Evolutionary conservation across 1,140 invertebrate genomes (phyloP).

Genomic region (Aplysia californica): DNA sequence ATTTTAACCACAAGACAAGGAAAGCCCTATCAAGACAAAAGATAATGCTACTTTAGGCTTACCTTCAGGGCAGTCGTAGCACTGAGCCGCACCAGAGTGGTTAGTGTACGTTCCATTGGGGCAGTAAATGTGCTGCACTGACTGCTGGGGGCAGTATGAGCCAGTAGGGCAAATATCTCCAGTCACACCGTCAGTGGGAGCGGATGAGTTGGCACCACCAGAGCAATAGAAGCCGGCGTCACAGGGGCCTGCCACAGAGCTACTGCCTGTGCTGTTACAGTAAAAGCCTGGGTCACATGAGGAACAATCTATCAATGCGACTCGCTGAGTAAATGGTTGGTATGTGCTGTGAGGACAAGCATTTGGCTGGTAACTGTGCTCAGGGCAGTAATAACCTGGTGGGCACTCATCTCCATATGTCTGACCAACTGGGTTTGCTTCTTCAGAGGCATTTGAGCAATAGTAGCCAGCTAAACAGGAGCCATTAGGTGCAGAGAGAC

Average conservation of each 20-base stretch:
- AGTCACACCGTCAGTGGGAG: slow-evolving; percentile 55
- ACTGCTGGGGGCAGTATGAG: slow-evolving; percentile 57
- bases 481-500: slow-evolving; percentile 50
- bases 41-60: too few species aligned
- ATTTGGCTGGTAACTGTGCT: slow-evolving; percentile 52
- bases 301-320: slow-evolving; percentile 52
- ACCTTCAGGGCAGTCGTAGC: slow-evolving; percentile 62
- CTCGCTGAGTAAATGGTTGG: slow-evolving; percentile 48
- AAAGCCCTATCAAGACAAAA: too few species aligned
- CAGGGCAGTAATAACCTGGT: slow-evolving; percentile 56
- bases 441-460: slow-evolving; percentile 59
- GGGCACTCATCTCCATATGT: slow-evolving; percentile 62
- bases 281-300: slow-evolving; percentile 56
- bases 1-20: too few species aligned
- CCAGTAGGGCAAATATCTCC: slow-evolving; percentile 62
- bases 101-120: slow-evolving; percentile 64
- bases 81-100: slow-evolving; percentile 55
- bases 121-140: slow-evolving; percentile 53
- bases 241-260: slow-evolving; percentile 52
- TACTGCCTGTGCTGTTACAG: slow-evolving; percentile 50
- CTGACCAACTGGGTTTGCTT: slow-evolving; percentile 54
- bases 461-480: slow-evolving; percentile 60
- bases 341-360: slow-evolving; percentile 60
- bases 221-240: slow-evolving; percentile 59
- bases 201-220: slow-evolving; percentile 40